Percentiles rank a stretch among this genome's conserved stretches.
phyloP scores from a whole-genome alignment of 1,140 invertebrate genomes.

The Ladona fulva region DNA sequence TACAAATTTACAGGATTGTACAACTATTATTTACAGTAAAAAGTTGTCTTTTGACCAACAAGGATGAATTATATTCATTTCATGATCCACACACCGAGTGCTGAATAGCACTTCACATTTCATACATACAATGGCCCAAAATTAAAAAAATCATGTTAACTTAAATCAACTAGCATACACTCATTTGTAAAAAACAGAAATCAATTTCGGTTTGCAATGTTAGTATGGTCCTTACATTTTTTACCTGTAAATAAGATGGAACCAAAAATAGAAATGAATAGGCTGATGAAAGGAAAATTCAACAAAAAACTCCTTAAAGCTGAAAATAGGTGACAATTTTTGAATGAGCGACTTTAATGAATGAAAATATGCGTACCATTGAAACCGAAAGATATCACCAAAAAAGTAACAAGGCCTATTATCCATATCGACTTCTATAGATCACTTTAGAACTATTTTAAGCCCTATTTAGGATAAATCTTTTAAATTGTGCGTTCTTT shows the following conservation, averaged over 20 bases:
- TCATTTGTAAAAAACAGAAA: too few species aligned
- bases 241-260: too few species aligned
- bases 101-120: background rate
- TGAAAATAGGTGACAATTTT: too few species aligned
- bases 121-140: background rate
- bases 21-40: background rate
- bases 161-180: too few species aligned
- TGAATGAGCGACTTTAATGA: background rate
- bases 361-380: background rate
- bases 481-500: slow-evolving; percentile 9
- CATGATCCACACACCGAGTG: background rate
- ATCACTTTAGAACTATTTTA: background rate
- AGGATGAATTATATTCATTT: background rate
- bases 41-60: slow-evolving; percentile 1
- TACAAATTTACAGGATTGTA: slow-evolving; percentile 7
- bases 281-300: too few species aligned
- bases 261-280: too few species aligned
- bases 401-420: background rate
- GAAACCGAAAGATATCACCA: background rate
- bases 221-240: too few species aligned
- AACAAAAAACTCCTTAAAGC: too few species aligned
- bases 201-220: too few species aligned
- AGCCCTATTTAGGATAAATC: background rate
- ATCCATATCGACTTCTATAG: background rate
- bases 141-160: background rate